Evolutionary conservation across 2,888 invertebrate species (phyloP), one percentile per base, ranked within the genome.

Genomic region (Nipponacmea schrenckii): DNA sequence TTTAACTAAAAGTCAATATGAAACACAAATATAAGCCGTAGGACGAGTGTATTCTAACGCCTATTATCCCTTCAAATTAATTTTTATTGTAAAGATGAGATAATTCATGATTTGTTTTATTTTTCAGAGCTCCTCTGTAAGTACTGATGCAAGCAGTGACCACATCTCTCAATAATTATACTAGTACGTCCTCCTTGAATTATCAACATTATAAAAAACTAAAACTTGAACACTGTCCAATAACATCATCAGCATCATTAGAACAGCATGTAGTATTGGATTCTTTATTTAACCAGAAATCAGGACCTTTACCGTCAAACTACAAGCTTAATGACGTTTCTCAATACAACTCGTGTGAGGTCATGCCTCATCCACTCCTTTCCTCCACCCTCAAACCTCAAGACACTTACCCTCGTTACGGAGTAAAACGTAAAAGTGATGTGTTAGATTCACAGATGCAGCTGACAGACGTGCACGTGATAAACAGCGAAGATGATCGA

Each of bases 321-420:
- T 63, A 65, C 39, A 39, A 39, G 7, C 50, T 66, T 68, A 48
- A 27, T 46, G 26, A 69, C 12, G 65, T 68, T 66, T 44, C 69
- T 45, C 44, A 64, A 20, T 67, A 46, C 46, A 67, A 46, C 65
- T 26, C 67, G 45, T 68, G 26, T 63, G 69, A 27, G 62, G 68
- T 70, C 17, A 67, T 64, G 63, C 62, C 68, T 66, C 68, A 65
- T 64, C 50, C 74, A 69, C 63, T 65, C 64, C 64, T 70, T 64
- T 69, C 45, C 64, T 76, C 74, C 68, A 66, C 62, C 62, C 64
- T 73, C 45, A 48, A 39, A 68, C 62, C 20, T 26, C 62, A 50
- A 65, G 56, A 46, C 62, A 24, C 73, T 76, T 93, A 93, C 88
- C 92, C 92, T 87, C 79, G 85, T 79, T 86, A 87, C 82, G 88